A percentile compares a stretch with the other conserved stretches of the same genome.
These are phyloP conservation scores for Netelia fuscicornis DNA, from an alignment of 2,888 invertebrate genomes.

Conservation along the genomic window DNA sequence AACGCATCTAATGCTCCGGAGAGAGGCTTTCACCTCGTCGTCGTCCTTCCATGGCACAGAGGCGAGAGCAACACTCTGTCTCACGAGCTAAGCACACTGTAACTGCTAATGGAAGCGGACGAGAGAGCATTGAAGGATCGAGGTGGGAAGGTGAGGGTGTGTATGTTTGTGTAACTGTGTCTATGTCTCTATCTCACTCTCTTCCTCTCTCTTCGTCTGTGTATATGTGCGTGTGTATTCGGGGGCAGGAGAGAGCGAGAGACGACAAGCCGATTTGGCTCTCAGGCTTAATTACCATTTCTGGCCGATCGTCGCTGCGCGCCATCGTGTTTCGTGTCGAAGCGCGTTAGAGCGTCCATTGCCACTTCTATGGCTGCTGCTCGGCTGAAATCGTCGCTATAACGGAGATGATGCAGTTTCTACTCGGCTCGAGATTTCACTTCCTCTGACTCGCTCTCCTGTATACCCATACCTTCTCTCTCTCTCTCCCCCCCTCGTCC, in stretches of 20 bases:
- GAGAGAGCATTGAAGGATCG: constrained; percentile 50
- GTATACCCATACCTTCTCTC: background rate
- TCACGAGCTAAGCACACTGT: constrained; percentile 65
- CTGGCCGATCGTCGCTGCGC: constrained; percentile 41
- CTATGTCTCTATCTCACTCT: too few species aligned
- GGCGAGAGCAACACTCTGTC: constrained; percentile 53
- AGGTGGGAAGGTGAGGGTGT: constrained; percentile 31
- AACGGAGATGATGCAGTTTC: constrained; percentile 46
- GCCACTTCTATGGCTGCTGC: constrained; percentile 38
- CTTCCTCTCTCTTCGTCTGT: background rate
- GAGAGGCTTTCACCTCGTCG: constrained; percentile 34
- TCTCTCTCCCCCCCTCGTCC: background rate
- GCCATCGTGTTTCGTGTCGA: background rate
- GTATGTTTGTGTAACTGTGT: background rate
- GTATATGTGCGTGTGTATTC: background rate
- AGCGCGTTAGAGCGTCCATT: constrained; percentile 32
- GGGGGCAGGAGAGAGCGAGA: background rate
- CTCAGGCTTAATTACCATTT: constrained; percentile 66
- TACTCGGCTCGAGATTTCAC: constrained; percentile 32
- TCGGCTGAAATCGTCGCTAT: constrained; percentile 33
- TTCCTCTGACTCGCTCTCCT: background rate
- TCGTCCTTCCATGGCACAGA: constrained; percentile 7
- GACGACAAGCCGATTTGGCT: constrained; percentile 61
- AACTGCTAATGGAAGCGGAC: constrained; percentile 64
- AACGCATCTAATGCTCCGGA: constrained; percentile 25